Evolutionary conservation across 2,113 vertebrate genomes (phyloP).

Genomic region (Brachypteracias leptosomus): DNA sequence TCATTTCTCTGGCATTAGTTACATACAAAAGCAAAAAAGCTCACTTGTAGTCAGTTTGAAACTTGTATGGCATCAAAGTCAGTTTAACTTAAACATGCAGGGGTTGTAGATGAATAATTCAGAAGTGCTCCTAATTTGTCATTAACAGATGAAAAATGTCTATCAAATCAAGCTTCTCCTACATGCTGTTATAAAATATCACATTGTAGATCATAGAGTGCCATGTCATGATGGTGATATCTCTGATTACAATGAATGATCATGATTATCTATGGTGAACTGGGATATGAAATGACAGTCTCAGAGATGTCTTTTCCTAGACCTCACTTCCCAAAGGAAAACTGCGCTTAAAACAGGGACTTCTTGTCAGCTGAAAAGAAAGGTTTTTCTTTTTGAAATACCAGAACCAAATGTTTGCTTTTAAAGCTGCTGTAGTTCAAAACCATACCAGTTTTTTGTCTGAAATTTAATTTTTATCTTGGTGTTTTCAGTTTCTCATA

Average conservation of each 20-base stretch:
- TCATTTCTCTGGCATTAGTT: background rate
- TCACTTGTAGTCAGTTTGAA: background rate
- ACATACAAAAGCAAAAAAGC: background rate
- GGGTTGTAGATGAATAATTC: conserved; percentile 44
- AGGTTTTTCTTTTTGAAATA: background rate
- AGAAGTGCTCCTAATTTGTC: conserved; percentile 24
- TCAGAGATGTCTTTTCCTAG: background rate
- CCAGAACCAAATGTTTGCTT: background rate
- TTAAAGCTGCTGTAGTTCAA: background rate
- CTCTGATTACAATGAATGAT: background rate
- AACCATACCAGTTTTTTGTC: background rate
- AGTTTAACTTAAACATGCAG: background rate
- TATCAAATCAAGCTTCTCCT: conserved; percentile 9
- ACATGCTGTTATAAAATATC: background rate
- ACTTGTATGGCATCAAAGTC: background rate
- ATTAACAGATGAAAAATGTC: conserved; percentile 48
- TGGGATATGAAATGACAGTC: background rate
- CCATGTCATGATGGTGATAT: background rate
- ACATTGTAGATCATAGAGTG: background rate
- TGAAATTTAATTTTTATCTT: background rate
- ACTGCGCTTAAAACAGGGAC: background rate
- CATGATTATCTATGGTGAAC: background rate
- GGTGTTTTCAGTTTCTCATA: background rate
- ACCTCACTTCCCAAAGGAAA: background rate
- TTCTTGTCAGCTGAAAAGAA: background rate